Base-by-base conservation (phyloP, 1,140 invertebrate genomes). In the Drosophila asahinai region DNA sequence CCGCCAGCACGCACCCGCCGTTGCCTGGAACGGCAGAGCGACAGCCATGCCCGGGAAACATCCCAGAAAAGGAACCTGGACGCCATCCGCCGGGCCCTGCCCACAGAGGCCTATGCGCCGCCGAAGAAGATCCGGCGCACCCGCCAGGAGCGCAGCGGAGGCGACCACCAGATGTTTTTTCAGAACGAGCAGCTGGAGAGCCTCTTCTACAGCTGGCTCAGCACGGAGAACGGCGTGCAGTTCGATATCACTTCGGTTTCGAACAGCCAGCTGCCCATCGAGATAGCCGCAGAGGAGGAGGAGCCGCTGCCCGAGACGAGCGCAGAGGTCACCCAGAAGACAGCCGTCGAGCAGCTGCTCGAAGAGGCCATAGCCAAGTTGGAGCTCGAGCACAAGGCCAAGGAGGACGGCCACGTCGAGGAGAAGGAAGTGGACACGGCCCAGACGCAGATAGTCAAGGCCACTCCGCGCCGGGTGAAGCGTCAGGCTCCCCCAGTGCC, bases 71-170 rank as follows among this genome's bases (percentile, higher is more conserved):
- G 91, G 15, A 81, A 83, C 30, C 70, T 83, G n/a, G 54, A 79
- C n/a, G 63, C 77, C 15, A 92, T 92, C 55, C 82, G 91, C 9
- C 42, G 66, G 7, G 25, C 51, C 0, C 15, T 91, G 45, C 80
- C 89, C 19, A 90, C 79, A 3, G 91, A 92, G 36, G 74, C 86
- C 4, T 92, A 89, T 81, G 89, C 86, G 5, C 91, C 91, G 22
- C 91, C 91, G 14, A 92, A 91, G 57, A 92, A 92, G 49, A 92
- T 92, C 22, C 77, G 91, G 2, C 86, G 89, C 30, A 92, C 91
- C 0, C 72, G 81, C 2, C 66, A 80, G 30, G 91, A 92, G 64
- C 79, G 79, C 36, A 36, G 38, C 27, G 66, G 80, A 8, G 43
- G 52, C 17, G 83, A 87, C 0, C 62, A 43, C 12, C 73, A 90